Evolutionary conservation across 2,797 vertebrate genomes (phyloP), one percentile per base, ranked within the genome.

Genomic region (Menidia menidia): DNA sequence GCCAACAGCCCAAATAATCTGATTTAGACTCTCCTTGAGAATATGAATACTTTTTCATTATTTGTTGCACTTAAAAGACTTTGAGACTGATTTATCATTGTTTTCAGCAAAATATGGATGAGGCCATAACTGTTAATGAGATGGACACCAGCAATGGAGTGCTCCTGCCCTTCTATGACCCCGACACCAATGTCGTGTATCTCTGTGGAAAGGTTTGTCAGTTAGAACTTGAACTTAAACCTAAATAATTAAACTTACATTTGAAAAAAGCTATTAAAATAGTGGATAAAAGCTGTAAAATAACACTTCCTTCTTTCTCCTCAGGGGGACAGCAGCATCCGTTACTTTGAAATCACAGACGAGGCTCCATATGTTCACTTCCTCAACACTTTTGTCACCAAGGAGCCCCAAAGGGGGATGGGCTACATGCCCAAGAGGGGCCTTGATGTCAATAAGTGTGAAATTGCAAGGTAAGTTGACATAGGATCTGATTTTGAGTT

Each of bases 391-490:
- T 99, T 96, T 84, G 93, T 88, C 93, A 96, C 95, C 92, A 99
- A 98, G 86, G 97, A 98, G 92, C 97, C 98, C 2, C 98, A 99
- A 93, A 92, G 97, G 73, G 97, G 98, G 33, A 98, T 99, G 97
- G 98, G 97, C n/a, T 98, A 95, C 92, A 98, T 99, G 98, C 94
- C 97, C 73, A 99, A 99, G 91, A 92, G 97, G 83, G 98, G 97
- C 47, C 95, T 99, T 0, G 97, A 98, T 1, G 97, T 99, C 77
- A 98, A 97, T 94, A 99, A 98, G 92, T 99, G 97, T 47, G 98
- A 99, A 93, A 99, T 99, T 16, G 95, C 97, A 73, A 96, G 98
- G 98, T 98, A 86, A 90, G 73, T 9, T 25, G 8, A 42, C 19
- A 13, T 55, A 5, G 31, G 52, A 19, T 19, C 14, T 33, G 31